A percentile compares a stretch with the other conserved stretches of the same genome.
These are phyloP conservation scores for Bombus soroeensis DNA, from an alignment of 1,140 invertebrate species.

Conservation along the genomic window DNA sequence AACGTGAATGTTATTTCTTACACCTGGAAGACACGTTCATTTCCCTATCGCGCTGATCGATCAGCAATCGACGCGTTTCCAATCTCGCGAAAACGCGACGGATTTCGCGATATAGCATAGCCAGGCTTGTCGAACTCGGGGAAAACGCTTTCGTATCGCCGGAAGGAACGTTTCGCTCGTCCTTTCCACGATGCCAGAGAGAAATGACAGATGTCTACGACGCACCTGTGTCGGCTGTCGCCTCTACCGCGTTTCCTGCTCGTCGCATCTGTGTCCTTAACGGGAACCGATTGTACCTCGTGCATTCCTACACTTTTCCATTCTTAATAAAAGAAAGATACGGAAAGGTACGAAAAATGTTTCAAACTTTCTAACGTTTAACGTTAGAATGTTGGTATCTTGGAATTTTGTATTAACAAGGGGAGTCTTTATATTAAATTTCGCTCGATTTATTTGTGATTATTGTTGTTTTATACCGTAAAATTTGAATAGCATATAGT, in stretches of 20 bases:
- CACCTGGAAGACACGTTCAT: constrained; percentile 9
- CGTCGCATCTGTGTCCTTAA: constrained; percentile 21
- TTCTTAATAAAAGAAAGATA: constrained; percentile 5
- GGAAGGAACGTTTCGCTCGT: neutral
- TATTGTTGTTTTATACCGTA: too few species aligned
- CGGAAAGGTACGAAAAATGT: neutral
- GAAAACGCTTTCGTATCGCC: constrained; percentile 46
- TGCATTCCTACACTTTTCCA: too few species aligned
- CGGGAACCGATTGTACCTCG: neutral
- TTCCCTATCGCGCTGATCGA: constrained; percentile 9
- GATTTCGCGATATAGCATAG: neutral
- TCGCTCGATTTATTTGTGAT: too few species aligned
- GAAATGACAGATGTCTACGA: constrained; percentile 71
- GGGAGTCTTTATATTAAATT: too few species aligned
- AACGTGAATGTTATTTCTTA: neutral
- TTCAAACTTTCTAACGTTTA: too few species aligned
- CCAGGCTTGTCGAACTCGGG: neutral
- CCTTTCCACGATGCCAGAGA: constrained; percentile 29
- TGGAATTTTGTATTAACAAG: too few species aligned
- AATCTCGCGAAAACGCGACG: constrained; percentile 15
- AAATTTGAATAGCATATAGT: too few species aligned
- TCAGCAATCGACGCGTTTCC: constrained; percentile 10
- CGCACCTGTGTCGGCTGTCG: constrained; percentile 65
- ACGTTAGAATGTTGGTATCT: too few species aligned
- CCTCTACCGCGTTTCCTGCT: constrained; percentile 1